Evolutionary conservation across 2,113 vertebrate species (phyloP), one percentile per base, ranked within the genome.

Genomic region (Taxidea taxus): DNA sequence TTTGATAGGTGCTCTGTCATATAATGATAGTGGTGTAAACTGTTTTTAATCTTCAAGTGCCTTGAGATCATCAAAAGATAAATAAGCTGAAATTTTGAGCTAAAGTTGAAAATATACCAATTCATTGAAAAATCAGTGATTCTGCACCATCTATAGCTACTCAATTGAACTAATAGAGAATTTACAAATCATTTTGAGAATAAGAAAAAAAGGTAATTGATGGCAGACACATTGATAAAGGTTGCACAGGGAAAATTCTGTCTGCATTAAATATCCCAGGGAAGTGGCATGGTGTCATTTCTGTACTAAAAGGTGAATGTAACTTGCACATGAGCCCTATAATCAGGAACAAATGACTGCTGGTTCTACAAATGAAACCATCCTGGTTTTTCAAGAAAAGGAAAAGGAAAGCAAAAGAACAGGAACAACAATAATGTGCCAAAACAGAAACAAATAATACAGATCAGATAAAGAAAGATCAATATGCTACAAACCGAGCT

Each of bases 271-370:
- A 58, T 87, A 37, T 72, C 20, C 39, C 64, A 82, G 51, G 31
- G 13, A 92, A 92, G 51, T 51, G 75, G 14, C 42, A 96, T 21
- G 1, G 25, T 87, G 54, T 11, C 44, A 47, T 90, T 66, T 92
- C 49, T 77, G 9, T 81, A 70, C 37, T 11, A 90, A 78, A 25
- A 70, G 11, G 7, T 89, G 62, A 90, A 39, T 29, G 4, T 77
- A 90, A 81, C 96, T 96, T 90, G 27, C 47, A 95, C 39, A 0
- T 49, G 42, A 97, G 8, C 34, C 16, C 9, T 77, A 29, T 94
- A 95, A 96, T 94, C 47, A 96, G 51, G 60, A 94, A 88, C 49
- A 97, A 95, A 84, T 34, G 31, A 75, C 42, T 84, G 60, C 87
- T 90, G 44, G 56, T 49, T 58, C 34, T 70, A 54, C 23, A 96